Evolutionary conservation across 2,797 vertebrate genomes (phyloP).

Genomic region (Lepilemur ruficaudatus): DNA sequence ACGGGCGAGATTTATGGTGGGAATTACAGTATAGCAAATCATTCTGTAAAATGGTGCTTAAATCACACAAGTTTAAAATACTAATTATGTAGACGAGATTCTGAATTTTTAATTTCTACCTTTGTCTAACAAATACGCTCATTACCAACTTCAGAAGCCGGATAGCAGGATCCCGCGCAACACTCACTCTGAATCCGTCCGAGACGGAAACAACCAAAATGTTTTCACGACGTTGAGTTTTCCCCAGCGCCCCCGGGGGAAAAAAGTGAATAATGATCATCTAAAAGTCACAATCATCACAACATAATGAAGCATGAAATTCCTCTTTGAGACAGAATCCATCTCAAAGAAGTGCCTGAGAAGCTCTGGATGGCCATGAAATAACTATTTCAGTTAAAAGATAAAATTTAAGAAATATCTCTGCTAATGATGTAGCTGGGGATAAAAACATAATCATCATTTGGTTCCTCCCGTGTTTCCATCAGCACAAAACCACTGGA

Average conservation of each 20-base stretch:
- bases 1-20: constrained; percentile 64
- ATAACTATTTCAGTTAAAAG: constrained; percentile 68
- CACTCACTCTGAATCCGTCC: neutral
- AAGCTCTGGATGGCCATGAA: constrained; percentile 65
- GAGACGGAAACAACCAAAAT: accelerated
- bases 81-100: constrained; percentile 69
- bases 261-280: constrained; percentile 64
- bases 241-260: neutral
- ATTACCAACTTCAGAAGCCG: neutral
- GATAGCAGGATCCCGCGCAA: neutral
- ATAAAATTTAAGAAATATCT: constrained; percentile 44
- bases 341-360: constrained; percentile 55
- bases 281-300: constrained; percentile 64
- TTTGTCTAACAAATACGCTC: constrained; percentile 46
- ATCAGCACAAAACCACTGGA: neutral
- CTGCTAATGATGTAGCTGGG: neutral
- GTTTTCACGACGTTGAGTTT: neutral
- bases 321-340: constrained; percentile 73
- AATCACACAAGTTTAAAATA: constrained; percentile 67
- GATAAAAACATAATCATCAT: neutral
- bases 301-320: constrained; percentile 81
- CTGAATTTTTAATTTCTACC: constrained; percentile 63
- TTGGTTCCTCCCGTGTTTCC: neutral
- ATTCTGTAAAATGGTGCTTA: constrained; percentile 54
- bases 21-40: constrained; percentile 71